Conservation (phyloP, 1,140 invertebrate species). For the Bacillus rossius region DNA sequence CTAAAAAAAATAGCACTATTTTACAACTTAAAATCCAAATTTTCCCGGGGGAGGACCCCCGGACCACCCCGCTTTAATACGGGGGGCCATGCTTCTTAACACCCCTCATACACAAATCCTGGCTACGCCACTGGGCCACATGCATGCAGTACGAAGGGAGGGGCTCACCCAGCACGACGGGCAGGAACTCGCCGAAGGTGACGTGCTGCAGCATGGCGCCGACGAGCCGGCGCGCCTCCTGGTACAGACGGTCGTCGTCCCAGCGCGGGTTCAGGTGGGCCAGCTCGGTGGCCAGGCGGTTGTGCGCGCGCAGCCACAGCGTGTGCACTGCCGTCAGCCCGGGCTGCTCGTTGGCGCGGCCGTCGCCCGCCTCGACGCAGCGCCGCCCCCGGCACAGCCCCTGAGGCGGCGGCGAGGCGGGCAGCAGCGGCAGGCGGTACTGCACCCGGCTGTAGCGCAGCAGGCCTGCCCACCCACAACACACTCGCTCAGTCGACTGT, state of each 20-base stretch:
- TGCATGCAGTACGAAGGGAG: no score
- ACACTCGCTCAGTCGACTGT: no score
- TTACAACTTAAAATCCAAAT: no score
- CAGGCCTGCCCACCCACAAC: conserved; percentile 42
- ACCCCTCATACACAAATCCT: no score
- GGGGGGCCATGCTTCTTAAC: no score
- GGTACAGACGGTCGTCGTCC: conserved; percentile 82
- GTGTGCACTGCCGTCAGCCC: conserved; percentile 84
- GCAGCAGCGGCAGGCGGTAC: conserved; percentile 48
- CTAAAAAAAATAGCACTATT: no score
- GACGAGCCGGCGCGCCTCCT: conserved; percentile 80
- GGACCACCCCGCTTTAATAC: no score
- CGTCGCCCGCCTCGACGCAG: conserved; percentile 62
- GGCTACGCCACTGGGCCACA: no score
- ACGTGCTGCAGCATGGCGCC: conserved; percentile 81
- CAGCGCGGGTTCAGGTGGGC: conserved; percentile 74
- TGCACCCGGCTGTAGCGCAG: conserved; percentile 61
- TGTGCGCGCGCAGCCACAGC: conserved; percentile 85
- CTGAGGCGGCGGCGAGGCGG: conserved; percentile 44
- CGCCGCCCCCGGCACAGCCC: conserved; percentile 49
- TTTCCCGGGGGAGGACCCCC: no score
- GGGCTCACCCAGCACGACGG: conserved; percentile 68
- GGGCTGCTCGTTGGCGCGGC: conserved; percentile 77
- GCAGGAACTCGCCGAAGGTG: conserved; percentile 84
- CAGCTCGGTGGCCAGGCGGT: conserved; percentile 74